A percentile compares a stretch with the other conserved stretches of the same genome.
Conservation (phyloP, 2,888 invertebrate genomes). For the Rotaria sp. region DNA sequence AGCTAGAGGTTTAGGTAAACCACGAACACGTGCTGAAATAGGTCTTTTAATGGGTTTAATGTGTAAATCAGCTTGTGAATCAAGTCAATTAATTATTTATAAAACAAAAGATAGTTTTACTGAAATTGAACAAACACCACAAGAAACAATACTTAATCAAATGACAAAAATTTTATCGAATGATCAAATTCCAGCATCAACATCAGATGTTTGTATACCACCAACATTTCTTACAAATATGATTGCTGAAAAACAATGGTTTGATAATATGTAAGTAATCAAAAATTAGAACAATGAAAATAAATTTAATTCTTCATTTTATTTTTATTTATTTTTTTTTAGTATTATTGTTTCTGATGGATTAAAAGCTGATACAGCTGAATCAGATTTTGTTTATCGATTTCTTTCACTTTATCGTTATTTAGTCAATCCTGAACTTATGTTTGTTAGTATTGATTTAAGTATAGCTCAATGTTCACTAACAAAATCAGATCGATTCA, state of each 20-base stretch:
- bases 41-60: conserved; percentile 55
- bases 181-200: conserved; percentile 42
- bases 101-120: conserved; percentile 48
- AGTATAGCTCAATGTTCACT: conserved; percentile 43
- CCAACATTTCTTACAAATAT: conserved; percentile 45
- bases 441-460: conserved; percentile 50
- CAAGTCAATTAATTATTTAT: conserved; percentile 49
- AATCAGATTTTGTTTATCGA: conserved; percentile 38
- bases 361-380: conserved; percentile 40
- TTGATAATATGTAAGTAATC: conserved; percentile 32
- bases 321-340: neutral
- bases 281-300: neutral
- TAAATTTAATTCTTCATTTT: neutral
- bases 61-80: conserved; percentile 56
- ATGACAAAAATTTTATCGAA: conserved; percentile 45
- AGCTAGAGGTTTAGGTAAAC: conserved; percentile 47
- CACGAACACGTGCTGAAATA: conserved; percentile 44
- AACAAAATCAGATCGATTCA: conserved; percentile 44
- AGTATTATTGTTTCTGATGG: conserved; percentile 45
- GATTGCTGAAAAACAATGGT: conserved; percentile 45
- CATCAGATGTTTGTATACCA: conserved; percentile 44
- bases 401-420: conserved; percentile 51
- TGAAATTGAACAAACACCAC: conserved; percentile 49
- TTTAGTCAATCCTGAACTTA: conserved; percentile 51
- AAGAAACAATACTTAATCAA: conserved; percentile 55